Evolutionary conservation across 2,113 vertebrate species (phyloP), one percentile per base, ranked within the genome.

Genomic region (Pheucticus melanocephalus): DNA sequence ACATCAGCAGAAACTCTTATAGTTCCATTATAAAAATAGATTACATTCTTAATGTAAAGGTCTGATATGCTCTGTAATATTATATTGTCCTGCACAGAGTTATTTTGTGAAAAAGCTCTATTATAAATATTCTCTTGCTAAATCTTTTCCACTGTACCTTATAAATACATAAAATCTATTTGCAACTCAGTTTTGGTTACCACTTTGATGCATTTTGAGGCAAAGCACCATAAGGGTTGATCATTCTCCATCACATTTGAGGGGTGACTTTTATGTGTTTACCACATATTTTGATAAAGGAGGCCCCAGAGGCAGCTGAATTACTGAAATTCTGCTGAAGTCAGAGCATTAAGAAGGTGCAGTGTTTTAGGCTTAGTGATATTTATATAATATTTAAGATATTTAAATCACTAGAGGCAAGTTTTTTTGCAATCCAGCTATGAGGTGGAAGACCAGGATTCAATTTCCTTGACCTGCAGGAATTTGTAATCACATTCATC

Each of bases 1-100:
- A 96, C 69, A 86, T 88, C 79, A 90, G 48, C 86, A 92, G 48
- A 96, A 94, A 72, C 77, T 93, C 76, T 81, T 81, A 40, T 35
- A 86, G 69, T 94, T 93, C 77, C 65, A 93, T 95, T 95, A 93
- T 50, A 47, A 82, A 93, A 95, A 94, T 31, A 92, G 76, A 96
- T 88, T 15, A 76, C 48, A 69, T 90, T 72, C 88, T 94, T 92
- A 82, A 92, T 61, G 40, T 63, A 96, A 96, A 93, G 82, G 48
- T 82, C 56, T 79, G 69, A 81, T 61, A 64, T 33, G 12, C 47
- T 90, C 35, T 82, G 27, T 59, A 81, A 63, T 81, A 79, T 86
- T 87, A 90, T 37, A 51, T 79, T 87, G 94, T 86, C 72, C 90
- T 91, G 88, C 61, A 93, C n/a, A 70, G 10, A 88, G 77, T 59